Evolutionary conservation across 2,113 vertebrate species (phyloP), one percentile per base, ranked within the genome.

Genomic region (Psophia crepitans): DNA sequence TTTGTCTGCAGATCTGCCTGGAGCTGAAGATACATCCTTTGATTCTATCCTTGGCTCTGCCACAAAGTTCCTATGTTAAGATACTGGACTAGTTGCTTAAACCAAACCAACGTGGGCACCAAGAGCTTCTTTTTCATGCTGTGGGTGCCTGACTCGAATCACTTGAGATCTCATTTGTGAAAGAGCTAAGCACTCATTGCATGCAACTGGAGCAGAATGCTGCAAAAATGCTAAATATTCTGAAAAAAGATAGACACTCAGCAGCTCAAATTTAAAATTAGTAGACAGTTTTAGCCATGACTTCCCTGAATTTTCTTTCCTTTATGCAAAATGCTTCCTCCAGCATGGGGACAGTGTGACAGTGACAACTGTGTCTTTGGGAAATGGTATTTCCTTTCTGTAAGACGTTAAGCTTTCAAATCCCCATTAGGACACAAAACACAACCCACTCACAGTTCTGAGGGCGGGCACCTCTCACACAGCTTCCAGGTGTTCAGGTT

Each of bases 11-110:
- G 68, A 86, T 75, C 82, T 81, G 91, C 89, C 93, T 91, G 60
- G 48, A 95, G 94, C 91, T 89, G 69, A 89, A 74, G 84, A 91
- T 71, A 74, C 53, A 82, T 68, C 84, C 89, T 94, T 94, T 92
- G 73, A 90, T 92, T 96, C 83, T 77, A 63, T 75, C 76, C 56
- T 35, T 86, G 48, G 48, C 51, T 68, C 79, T 90, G 60, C 64
- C 82, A 82, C 88, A 78, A 92, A 96, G 81, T 88, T 84, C 70
- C 64, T 78, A 23, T 35, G n/a, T 54, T 71, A 86, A 65, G 33
- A 35, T 70, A 64, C 64, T n/a, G 68, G 35, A 68, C 83, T 54
- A 74, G 68, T 74, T 46, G 53, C 76, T 90, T 64, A 89, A 78
- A 89, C 46, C 11, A 44, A 89, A 83, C 13, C 11, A 27, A 81